Base-by-base conservation (phyloP, 2,797 vertebrate species). In the Leptatherina wallacei region DNA sequence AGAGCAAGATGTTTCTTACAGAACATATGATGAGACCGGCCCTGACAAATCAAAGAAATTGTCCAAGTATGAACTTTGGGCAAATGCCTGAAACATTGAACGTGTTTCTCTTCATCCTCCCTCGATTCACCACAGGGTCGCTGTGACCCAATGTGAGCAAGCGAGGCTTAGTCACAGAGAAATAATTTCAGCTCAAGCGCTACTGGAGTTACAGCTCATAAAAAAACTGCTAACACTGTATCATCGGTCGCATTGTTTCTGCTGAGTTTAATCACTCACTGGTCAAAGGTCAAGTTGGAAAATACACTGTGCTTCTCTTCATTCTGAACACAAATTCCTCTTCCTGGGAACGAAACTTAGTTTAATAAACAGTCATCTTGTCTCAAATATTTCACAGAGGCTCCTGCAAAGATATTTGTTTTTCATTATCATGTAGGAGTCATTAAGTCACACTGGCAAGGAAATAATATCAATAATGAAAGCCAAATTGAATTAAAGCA, bases 401-500 rank as follows among this genome's bases (percentile, higher is more conserved):
- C 81, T 70, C 52, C 58, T 4, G 77, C 38, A n/a, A 44, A 81
- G 65, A 83, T 85, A 85, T 85, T 91, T 87, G 89, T 88, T 90
- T 90, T 85, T 87, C 84, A 87, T 88, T 85, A 76, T 67, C 61
- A 81, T 65, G 88, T 70, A 49, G 82, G 84, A 89, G 89, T 86
- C 86, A 40, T 84, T 57, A 77, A 82, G 88, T 87, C 80, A 90
- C 55, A 58, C 82, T 77, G 83, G 79, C 72, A 72, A 63, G 77
- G 74, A 86, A 90, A 92, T 91, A 91, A 88, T 89, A 84, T 85
- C 86, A 88, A 92, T 94, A 93, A 93, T 91, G 88, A 88, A 78
- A 86, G 85, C 80, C 69, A 90, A 93, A 93, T 94, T 92, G 74
- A 94, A 93, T 94, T 93, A 94, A 90, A 91, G 80, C 66, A 29